Evolutionary conservation across 2,113 vertebrate genomes (phyloP).

Genomic region (Xenus cinereus): DNA sequence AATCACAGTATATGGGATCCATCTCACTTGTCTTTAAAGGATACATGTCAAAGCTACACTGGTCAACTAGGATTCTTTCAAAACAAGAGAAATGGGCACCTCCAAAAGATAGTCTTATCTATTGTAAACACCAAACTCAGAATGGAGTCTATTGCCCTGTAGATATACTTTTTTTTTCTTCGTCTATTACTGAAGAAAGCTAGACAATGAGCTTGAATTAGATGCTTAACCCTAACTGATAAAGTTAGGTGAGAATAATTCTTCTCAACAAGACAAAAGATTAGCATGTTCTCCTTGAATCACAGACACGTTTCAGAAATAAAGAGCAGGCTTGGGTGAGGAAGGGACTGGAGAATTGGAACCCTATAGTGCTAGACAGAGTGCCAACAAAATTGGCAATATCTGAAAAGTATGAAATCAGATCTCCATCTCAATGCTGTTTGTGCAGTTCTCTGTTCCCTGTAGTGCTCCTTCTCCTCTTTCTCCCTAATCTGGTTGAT

Average conservation of each 20-base stretch:
- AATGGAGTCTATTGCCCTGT: background rate
- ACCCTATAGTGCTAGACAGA: background rate
- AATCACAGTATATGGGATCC: background rate
- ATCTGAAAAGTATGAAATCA: conserved; percentile 27
- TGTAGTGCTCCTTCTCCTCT: background rate
- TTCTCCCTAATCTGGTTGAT: conserved; percentile 17
- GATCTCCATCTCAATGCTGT: background rate
- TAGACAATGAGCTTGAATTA: background rate
- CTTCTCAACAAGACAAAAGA: background rate
- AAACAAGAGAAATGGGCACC: background rate
- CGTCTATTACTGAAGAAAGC: background rate
- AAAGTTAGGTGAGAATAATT: background rate
- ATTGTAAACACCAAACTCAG: background rate
- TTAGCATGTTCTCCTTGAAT: background rate
- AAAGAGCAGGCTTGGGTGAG: background rate
- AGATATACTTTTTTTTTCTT: background rate
- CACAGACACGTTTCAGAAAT: conserved; percentile 2
- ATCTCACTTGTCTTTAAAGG: background rate
- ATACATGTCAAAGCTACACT: background rate
- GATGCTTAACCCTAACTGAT: background rate
- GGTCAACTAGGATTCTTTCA: background rate
- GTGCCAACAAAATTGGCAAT: background rate
- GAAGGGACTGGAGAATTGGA: conserved; percentile 13
- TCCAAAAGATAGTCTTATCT: background rate
- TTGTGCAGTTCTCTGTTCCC: background rate